Conservation (phyloP, 2,113 vertebrate genomes). For the Sterrhoptilus dennistouni region DNA sequence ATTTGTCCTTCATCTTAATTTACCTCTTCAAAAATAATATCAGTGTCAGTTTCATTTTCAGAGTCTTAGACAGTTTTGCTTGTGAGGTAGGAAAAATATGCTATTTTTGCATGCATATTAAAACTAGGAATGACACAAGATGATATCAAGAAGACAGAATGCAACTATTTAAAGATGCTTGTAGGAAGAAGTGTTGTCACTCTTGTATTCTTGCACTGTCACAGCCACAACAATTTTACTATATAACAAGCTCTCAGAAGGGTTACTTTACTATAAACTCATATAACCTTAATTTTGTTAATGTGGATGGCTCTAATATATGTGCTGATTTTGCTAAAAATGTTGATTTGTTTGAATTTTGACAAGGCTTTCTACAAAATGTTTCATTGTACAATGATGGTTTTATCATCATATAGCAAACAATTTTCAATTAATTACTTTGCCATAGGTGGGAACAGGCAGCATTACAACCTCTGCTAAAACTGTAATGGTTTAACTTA, state of each 20-base stretch:
- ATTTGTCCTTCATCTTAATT: neutral
- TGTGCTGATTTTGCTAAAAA: neutral
- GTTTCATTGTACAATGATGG: neutral
- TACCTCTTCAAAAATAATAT: neutral
- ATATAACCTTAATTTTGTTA: neutral
- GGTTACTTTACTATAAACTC: neutral
- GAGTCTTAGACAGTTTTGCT: neutral
- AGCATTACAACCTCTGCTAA: neutral
- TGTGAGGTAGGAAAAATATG: neutral
- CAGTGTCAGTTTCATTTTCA: neutral
- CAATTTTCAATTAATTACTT: neutral
- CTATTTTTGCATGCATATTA: neutral
- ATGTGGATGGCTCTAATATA: neutral
- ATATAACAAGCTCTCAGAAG: neutral
- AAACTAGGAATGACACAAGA: neutral
- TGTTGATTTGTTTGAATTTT: neutral
- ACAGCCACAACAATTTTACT: slow-evolving; percentile 1
- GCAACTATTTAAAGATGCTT: neutral
- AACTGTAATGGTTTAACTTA: neutral
- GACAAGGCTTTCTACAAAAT: neutral
- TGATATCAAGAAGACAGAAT: neutral
- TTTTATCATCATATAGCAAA: neutral
- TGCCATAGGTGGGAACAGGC: neutral
- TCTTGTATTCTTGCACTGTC: neutral
- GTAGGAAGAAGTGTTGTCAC: neutral